Evolutionary conservation across 2,888 invertebrate species (phyloP), one percentile per base, ranked within the genome.

Genomic region (Eristalinus sepulchralis): DNA sequence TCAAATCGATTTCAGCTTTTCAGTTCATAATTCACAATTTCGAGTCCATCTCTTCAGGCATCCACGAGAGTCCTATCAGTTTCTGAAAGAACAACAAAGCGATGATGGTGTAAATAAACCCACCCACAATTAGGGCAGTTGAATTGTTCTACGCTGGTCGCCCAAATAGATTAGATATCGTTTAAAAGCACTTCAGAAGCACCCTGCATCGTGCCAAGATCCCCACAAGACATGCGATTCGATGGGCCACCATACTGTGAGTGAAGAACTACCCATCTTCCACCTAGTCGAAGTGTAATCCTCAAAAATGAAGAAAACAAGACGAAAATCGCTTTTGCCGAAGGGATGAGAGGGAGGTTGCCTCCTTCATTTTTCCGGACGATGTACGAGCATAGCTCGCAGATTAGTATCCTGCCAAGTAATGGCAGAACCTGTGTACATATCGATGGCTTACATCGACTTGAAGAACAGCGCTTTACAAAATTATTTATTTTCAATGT

Each of bases 341-440:
- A 33, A 39, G 20, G 53, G 59, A 66, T 81, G 68, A 27, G 27
- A 27, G 5, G 27, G 27, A 5, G 27, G 27, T 27, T 64, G 64
- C 64, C 34, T 70, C 53, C 59, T 10, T 20, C 33, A 24, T 67
- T 60, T 47, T 64, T 72, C 62, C 66, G 55, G 77, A 72, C 71
- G 60, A 78, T 68, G 63, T 62, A 83, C 36, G 39, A 68, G 59
- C 60, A 70, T 60, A 60, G 59, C 60, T 22, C 68, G 78, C 39
- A 63, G 78, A 68, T 73, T 83, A 73, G 78, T 83, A 78, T 75
- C 83, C 79, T 66, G 83, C 79, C 39, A 79, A 47, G 79, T 75
- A 75, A 62, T 70, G 83, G 72, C 75, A 17, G 17, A 47, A 47
- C n/a, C 5, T 47, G n/a, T 47, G 17, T 47, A 17, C 70, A 31